Conservation (phyloP, 2,113 vertebrate species). For the Notarius quadriscutis region DNA sequence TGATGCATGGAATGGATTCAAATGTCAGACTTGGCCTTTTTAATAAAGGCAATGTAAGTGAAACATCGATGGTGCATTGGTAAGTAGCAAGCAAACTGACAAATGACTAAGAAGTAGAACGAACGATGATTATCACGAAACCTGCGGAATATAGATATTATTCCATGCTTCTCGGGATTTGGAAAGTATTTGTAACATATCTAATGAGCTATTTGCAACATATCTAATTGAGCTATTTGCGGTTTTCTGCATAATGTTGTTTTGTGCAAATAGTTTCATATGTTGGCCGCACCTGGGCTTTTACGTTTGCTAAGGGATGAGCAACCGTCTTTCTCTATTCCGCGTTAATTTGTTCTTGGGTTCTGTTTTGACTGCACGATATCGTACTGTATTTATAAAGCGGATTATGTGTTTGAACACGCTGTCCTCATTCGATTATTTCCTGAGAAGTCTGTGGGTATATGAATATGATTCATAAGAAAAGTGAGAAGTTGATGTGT, state of each 20-base stretch:
- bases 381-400: neutral
- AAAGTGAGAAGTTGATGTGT: neutral
- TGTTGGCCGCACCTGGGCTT: neutral
- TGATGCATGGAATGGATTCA: conserved; percentile 40
- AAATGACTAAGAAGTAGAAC: neutral
- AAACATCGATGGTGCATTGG: neutral
- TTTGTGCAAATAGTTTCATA: neutral
- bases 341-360: neutral
- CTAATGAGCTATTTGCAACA: neutral
- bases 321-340: neutral
- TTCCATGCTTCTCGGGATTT: neutral
- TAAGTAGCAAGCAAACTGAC: neutral
- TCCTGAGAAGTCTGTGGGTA: conserved; percentile 13
- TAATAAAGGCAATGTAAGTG: conserved; percentile 1
- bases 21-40: conserved; percentile 16
- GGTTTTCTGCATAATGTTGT: neutral
- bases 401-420: neutral
- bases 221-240: neutral
- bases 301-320: neutral
- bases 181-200: neutral
- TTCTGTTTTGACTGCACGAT: neutral
- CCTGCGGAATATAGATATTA: neutral
- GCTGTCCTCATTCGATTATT: conserved; percentile 11
- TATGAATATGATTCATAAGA: neutral
- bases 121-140: neutral